A percentile compares a stretch with the other conserved stretches of the same genome.
Conservation (phyloP, 2,797 vertebrate species). For the Rousettus madagascariensis region DNA sequence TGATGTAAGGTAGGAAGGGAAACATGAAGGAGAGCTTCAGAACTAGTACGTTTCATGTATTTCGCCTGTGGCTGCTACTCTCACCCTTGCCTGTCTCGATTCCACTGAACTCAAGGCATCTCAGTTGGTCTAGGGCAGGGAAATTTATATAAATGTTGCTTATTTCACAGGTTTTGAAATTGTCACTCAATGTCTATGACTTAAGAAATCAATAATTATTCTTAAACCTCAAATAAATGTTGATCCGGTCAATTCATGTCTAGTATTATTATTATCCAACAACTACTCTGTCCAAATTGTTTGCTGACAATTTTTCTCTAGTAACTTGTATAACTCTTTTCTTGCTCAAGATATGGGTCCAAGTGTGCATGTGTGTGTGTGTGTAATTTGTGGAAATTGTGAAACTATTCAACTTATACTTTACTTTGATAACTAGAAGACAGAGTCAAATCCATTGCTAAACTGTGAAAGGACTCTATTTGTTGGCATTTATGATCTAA, state of each 20-base stretch:
- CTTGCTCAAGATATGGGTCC: not conserved
- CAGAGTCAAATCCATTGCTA: not conserved
- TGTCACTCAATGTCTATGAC: not conserved
- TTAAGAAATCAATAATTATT: not conserved
- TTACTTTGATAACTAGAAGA: not conserved
- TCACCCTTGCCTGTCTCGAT: not conserved
- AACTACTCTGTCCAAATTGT: not conserved
- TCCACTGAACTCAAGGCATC: not conserved
- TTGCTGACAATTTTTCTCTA: not conserved
- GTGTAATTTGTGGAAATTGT: not conserved
- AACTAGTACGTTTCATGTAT: not conserved
- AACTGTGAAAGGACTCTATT: not conserved
- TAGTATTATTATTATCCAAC: not conserved
- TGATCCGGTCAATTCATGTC: not conserved
- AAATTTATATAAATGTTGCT: not conserved
- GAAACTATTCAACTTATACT: not conserved
- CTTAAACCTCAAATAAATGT: not conserved
- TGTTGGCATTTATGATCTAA: not conserved
- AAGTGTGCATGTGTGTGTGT: not conserved
- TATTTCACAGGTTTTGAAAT: not conserved
- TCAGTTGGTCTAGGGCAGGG: not conserved
- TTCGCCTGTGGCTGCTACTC: not conserved
- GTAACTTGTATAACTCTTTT: not conserved
- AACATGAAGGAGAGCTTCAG: not conserved
- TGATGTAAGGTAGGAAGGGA: not conserved